Evolutionary conservation across 1,140 invertebrate genomes (phyloP), one percentile per base, ranked within the genome.

Genomic region (Bombus pascuorum): DNA sequence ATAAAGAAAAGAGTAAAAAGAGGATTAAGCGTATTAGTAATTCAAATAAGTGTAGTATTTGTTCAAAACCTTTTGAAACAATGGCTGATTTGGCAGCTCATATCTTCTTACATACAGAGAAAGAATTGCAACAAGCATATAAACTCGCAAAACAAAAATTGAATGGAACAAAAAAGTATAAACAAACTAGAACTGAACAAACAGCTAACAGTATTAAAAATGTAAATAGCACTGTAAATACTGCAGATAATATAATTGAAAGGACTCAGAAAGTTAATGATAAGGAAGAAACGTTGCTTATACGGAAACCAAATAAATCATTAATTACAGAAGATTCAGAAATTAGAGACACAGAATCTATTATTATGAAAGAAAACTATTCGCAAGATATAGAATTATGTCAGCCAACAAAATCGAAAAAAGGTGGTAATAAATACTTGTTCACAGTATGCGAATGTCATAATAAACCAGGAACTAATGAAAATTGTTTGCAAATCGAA

Each of bases 391-490:
- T 10, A 65, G 37, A 62, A 13, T 5, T 12, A 15, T 3, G 3
- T 37, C 25, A 28, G 2, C 15, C 22, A 34, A 53, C 47, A 57
- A 72, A 81, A 59, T 9, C 18, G 25, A 62, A 72, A 8, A 85
- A 78, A 62, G 53, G 28, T 5, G 22, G 13, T 39, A 32, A 0
- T 3, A 66, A 15, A 8, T 75, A 68, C 42, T 34, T 71, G 1
- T 66, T 91, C 3, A 81, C n/a, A 25, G 90, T 95, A 70, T 95
- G 95, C 57, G 1, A 80, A 0, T 95, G 95, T 74, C 95, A 95
- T 77, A 87, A 66, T 0, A 78, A 90, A 12, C 83, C 92, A 44
- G 74, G 73, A 0, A 8, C 13, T 2, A 39, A 82, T 18, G 37
- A 72, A 1, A 70, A 44, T 32, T 79, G 92, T 66, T 25, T 95